These are phyloP conservation scores for Pegea sp. DNA, from an alignment of 23 tunicate genomes.

Conservation along the genomic window DNA sequence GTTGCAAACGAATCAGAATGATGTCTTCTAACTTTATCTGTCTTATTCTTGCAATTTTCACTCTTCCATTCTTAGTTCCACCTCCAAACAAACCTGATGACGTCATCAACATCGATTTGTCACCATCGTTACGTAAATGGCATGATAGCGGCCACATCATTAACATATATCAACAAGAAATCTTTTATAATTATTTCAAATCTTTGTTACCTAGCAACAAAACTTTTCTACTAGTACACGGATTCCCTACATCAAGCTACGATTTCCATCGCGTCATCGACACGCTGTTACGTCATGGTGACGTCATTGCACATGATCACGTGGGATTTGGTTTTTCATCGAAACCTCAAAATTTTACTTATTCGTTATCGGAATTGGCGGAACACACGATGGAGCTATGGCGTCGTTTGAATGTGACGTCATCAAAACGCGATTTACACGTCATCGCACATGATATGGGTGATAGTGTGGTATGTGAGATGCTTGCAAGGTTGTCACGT, in stretches of 20 bases:
- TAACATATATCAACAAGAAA: constrained; percentile 23
- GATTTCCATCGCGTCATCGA: constrained; percentile 65
- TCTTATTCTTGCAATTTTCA: too few species aligned
- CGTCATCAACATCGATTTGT: too few species aligned
- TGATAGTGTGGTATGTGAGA: constrained; percentile 74
- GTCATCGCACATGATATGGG: constrained; percentile 97
- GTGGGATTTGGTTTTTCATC: constrained; percentile 95
- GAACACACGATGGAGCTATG: constrained; percentile 48
- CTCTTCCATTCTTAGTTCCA: too few species aligned
- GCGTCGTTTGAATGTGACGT: constrained; percentile 23
- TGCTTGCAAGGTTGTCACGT: constrained; percentile 60
- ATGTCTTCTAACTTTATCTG: too few species aligned
- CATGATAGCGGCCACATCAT: constrained; percentile 31
- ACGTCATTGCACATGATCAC: constrained; percentile 85
- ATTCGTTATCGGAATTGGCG: constrained; percentile 73
- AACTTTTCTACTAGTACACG: constrained; percentile 83
- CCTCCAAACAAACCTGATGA: too few species aligned
- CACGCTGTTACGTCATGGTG: constrained; percentile 25
- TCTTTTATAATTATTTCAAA: constrained; percentile 10
- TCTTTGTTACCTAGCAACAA: constrained; percentile 2
- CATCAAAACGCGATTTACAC: too few species aligned
- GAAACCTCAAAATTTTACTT: constrained; percentile 72
- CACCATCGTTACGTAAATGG: too few species aligned
- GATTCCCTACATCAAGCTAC: constrained; percentile 82
- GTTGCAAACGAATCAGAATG: too few species aligned